Base-by-base conservation (phyloP, 2,113 vertebrate species). In the Choloepus hoffmanni region DNA sequence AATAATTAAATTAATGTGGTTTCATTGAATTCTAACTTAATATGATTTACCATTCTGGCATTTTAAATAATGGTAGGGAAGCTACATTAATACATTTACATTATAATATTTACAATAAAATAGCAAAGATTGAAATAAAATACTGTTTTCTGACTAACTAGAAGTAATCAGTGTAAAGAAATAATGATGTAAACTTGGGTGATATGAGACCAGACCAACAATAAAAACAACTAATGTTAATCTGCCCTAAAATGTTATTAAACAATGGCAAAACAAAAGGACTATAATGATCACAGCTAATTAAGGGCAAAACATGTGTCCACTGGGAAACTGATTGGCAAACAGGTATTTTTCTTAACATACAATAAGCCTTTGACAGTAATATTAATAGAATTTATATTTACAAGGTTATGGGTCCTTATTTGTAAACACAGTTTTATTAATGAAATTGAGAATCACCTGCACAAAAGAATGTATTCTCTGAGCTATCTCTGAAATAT, bases 21-120 rank as follows among this genome's bases (percentile, higher is more conserved):
- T 73, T 87, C 53, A 13, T 81, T 73, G 1, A 92, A 14, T 93
- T 33, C 63, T 95, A 81, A 76, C 68, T 79, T 95, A 65, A 88
- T 10, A 7, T 14, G 50, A 45, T 3, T 94, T 81, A 1, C 74
- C 79, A 68, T 89, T 79, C 78, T 21, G 89, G 7, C 8, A 94
- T 50, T 97, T 97, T 77, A 97, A 24, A 65, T 85, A 91, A 60
- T 74, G 28, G 36, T 76, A 91, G 12, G 15, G 53, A 55, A 58
- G 43, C 28, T 88, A 87, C 28, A 87, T 0, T 23, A 87, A 68
- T n/a, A 92, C 43, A 94, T 79, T 68, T 65, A 30, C 19, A 70
- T 4, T 67, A 2, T 74, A 77, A 76, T 50, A 4, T 89, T 89
- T 62, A 86, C 14, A 89, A 1, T n/a, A 7, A 89, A 89, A 74